phyloP scores from a whole-genome alignment of 2,113 vertebrate species.

The Rhinolophus ferrumequinum region DNA sequence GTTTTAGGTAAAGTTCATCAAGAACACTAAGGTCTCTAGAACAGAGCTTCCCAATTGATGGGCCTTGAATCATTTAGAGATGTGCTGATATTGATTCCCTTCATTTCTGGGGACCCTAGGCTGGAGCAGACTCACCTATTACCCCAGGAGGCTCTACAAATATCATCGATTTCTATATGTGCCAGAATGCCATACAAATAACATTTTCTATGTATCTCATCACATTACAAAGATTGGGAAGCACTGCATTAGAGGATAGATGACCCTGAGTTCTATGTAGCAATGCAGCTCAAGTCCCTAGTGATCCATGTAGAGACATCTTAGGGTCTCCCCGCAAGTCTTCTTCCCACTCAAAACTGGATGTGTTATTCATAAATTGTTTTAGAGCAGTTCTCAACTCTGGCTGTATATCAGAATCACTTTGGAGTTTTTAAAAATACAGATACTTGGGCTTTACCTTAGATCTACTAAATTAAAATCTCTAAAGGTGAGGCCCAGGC shows the following conservation, averaged over 20 bases:
- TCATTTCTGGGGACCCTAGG: background rate
- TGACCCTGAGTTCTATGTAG: background rate
- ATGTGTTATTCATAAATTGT: background rate
- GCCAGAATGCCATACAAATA: background rate
- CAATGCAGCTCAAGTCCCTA: background rate
- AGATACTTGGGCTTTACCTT: background rate
- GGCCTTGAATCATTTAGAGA: background rate
- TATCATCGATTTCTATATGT: background rate
- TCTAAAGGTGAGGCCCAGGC: background rate
- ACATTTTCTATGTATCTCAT: background rate
- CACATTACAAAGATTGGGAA: background rate
- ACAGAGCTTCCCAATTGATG: background rate
- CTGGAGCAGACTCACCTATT: background rate
- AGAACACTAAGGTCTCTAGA: background rate
- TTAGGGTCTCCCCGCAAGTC: background rate
- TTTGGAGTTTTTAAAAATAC: background rate
- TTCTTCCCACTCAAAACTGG: background rate
- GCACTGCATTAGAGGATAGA: background rate
- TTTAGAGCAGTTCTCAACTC: background rate
- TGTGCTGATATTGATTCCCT: background rate
- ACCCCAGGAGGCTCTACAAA: background rate
- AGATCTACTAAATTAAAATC: background rate
- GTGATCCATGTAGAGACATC: background rate
- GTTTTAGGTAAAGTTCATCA: constrained; percentile 22
- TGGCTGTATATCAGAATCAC: background rate